Evolutionary conservation across 2,888 invertebrate genomes (phyloP).

Genomic region (Trachelus tabidus): DNA sequence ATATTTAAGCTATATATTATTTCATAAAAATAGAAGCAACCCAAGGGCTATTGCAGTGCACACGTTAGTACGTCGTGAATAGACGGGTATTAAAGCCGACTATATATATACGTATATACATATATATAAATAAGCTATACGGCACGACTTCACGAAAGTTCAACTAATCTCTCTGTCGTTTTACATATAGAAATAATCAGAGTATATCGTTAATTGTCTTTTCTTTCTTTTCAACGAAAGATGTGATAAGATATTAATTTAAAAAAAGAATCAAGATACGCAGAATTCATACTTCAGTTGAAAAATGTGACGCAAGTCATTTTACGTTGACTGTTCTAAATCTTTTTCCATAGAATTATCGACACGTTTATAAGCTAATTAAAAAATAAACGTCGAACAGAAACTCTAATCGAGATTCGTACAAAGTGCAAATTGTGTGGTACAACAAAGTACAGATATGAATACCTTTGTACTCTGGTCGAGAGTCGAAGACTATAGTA

Average conservation of each 20-base stretch:
- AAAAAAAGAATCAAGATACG: no score
- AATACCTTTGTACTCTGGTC: background rate
- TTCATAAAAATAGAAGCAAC: conserved; percentile 59
- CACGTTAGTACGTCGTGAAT: conserved; percentile 15
- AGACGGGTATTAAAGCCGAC: background rate
- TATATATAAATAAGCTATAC: conserved; percentile 2
- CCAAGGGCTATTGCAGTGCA: conserved; percentile 55
- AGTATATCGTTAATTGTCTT: background rate
- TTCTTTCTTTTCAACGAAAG: background rate
- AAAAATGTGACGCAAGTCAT: no score
- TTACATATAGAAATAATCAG: background rate
- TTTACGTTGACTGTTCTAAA: background rate
- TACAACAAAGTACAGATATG: background rate
- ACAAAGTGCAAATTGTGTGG: background rate
- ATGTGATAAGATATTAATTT: background rate
- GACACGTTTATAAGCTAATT: no score
- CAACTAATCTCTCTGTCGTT: background rate
- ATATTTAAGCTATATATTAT: conserved; percentile 51
- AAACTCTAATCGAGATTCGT: background rate
- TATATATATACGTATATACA: conserved; percentile 12
- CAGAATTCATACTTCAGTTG: no score
- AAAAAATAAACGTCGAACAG: background rate
- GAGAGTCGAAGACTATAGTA: background rate
- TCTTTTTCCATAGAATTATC: no score
- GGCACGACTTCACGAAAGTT: background rate